Conservation (phyloP, 37 sponge, comb jelly and placozoan species). For the Agelas oroides region DNA sequence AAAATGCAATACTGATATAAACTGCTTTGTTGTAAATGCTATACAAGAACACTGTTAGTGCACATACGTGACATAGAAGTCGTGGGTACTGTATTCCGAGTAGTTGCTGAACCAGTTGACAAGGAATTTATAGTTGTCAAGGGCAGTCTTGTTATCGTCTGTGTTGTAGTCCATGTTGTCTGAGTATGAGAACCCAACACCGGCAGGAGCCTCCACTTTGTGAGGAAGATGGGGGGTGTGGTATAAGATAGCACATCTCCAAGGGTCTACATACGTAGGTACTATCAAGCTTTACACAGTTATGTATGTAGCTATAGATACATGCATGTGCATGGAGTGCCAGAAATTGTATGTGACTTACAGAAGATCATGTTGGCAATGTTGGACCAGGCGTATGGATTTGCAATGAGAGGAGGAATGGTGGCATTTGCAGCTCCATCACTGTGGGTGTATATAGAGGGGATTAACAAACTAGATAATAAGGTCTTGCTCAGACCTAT, state of each 20-base stretch:
- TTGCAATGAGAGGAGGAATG: conserved; percentile 51
- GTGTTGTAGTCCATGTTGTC: conserved; percentile 64
- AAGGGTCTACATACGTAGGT: neutral
- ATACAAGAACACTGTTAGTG: too few species aligned
- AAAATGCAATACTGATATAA: too few species aligned
- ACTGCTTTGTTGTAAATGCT: too few species aligned
- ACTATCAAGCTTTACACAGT: neutral
- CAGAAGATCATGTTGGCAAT: conserved; percentile 79
- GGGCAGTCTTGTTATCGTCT: conserved; percentile 75
- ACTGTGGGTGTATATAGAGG: too few species aligned
- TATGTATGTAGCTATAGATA: too few species aligned
- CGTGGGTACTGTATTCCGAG: conserved; percentile 70
- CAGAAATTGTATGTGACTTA: conserved; percentile 21
- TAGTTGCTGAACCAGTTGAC: conserved; percentile 64
- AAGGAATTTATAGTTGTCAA: conserved; percentile 79
- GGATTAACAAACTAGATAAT: too few species aligned
- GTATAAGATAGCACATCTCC: too few species aligned
- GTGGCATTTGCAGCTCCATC: conserved; percentile 21
- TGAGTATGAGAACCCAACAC: conserved; percentile 88
- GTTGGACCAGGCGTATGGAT: conserved; percentile 76
- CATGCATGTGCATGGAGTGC: too few species aligned
- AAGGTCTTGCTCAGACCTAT: too few species aligned
- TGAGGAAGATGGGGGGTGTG: neutral
- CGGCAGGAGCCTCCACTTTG: conserved; percentile 85
- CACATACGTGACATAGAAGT: conserved; percentile 79